Percentiles rank a stretch among this genome's conserved stretches.
phyloP scores from a whole-genome alignment of 2,888 invertebrate species.

The Heliothis peltigera region DNA sequence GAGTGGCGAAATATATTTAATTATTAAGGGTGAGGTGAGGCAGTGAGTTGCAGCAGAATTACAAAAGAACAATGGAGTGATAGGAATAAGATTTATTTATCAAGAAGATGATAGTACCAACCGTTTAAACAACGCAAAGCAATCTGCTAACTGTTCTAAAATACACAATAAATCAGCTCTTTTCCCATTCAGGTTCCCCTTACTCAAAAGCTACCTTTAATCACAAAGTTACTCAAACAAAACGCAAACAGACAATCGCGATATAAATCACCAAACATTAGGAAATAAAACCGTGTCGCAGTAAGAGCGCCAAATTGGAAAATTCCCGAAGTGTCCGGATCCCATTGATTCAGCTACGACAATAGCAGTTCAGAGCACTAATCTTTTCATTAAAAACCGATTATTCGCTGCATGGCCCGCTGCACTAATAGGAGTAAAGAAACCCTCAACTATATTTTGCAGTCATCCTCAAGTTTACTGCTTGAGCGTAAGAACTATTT shows the following conservation, averaged over 20 bases:
- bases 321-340: conserved; percentile 83
- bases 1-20: conserved; percentile 1
- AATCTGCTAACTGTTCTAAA: conserved; percentile 33
- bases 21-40: too few relatives aligned
- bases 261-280: conserved; percentile 62
- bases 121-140: conserved; percentile 1
- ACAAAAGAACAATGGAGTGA: too few relatives aligned
- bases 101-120: not conserved
- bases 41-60: too few relatives aligned
- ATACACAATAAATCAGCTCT: conserved; percentile 48
- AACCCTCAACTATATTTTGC: conserved; percentile 63
- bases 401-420: conserved; percentile 86
- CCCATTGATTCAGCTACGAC: conserved; percentile 81
- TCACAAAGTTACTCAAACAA: conserved; percentile 57
- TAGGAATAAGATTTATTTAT: too few relatives aligned
- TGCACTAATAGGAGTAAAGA: conserved; percentile 87
- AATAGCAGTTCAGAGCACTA: conserved; percentile 82
- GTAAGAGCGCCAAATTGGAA: conserved; percentile 81
- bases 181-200: conserved; percentile 37
- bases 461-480: conserved; percentile 57
- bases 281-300: conserved; percentile 69
- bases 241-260: conserved; percentile 53
- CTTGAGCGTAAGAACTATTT: conserved; percentile 61
- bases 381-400: conserved; percentile 90
- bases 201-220: conserved; percentile 53